A percentile compares a stretch with the other conserved stretches of the same genome.
phyloP scores from a whole-genome alignment of 2,113 vertebrate genomes.

The Eretmochelys imbricata region DNA sequence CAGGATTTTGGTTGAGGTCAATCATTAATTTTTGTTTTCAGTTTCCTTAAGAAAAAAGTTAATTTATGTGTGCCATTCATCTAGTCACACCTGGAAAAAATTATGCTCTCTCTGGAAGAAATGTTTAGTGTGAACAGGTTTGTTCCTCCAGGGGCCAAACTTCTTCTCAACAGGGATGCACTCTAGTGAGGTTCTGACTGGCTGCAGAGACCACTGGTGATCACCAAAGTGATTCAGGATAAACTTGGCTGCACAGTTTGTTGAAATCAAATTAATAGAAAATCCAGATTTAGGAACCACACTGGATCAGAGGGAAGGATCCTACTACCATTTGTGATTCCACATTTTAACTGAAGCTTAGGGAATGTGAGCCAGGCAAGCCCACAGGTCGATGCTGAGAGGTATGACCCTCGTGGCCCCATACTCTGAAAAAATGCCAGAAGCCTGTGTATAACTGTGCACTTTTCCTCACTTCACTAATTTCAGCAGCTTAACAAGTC shows the following conservation, averaged over 20 bases:
- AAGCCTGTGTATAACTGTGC: conserved; percentile 36
- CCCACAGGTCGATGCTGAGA: conserved; percentile 44
- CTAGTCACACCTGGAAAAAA: neutral
- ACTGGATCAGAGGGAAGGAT: conserved; percentile 32
- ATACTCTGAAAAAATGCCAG: conserved; percentile 72
- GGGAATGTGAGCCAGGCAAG: conserved; percentile 45
- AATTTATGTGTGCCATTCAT: neutral
- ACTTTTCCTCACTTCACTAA: conserved; percentile 53
- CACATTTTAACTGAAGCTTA: conserved; percentile 41
- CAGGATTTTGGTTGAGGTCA: neutral
- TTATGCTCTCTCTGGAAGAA: neutral
- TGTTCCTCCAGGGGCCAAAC: neutral
- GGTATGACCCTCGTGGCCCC: conserved; percentile 60
- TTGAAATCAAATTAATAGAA: neutral
- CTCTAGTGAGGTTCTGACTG: neutral
- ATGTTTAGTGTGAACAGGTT: neutral
- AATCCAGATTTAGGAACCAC: conserved; percentile 67
- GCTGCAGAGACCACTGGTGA: neutral
- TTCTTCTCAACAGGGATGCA: neutral
- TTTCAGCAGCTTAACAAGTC: conserved; percentile 70
- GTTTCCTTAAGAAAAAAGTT: neutral
- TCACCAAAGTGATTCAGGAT: neutral
- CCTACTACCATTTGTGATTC: neutral
- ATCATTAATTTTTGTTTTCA: neutral
- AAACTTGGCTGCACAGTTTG: neutral